Evolutionary conservation across 37 sponge, comb jelly and placozoan genomes (phyloP).

Genomic region (Agelas oroides): DNA sequence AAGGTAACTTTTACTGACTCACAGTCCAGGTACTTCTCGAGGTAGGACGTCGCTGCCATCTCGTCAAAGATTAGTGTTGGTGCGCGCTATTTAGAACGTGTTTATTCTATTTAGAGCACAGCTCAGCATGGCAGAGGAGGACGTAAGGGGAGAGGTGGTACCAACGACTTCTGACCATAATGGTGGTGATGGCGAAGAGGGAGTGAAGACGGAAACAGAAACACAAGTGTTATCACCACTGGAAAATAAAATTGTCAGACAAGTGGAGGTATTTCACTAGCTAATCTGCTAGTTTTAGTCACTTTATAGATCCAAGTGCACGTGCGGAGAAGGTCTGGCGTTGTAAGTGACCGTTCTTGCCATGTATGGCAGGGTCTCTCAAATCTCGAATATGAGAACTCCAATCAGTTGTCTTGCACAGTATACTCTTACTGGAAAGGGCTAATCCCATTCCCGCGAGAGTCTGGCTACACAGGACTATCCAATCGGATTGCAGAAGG

Average conservation of each 20-base stretch:
- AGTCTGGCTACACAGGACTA: too few species aligned
- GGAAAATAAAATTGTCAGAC: conserved; percentile 83
- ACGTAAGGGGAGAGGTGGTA: not conserved
- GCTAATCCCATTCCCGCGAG: too few species aligned
- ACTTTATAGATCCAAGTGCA: too few species aligned
- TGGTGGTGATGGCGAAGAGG: not conserved
- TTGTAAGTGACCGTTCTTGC: too few species aligned
- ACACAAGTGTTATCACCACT: conserved; percentile 15
- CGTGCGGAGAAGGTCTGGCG: too few species aligned
- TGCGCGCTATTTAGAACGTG: conserved; percentile 39
- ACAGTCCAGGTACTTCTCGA: conserved; percentile 73
- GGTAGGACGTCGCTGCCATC: conserved; percentile 36
- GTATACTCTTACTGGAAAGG: too few species aligned
- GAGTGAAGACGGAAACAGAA: not conserved
- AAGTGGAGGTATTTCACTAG: conserved; percentile 84
- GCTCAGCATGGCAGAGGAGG: not conserved
- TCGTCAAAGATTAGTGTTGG: not conserved
- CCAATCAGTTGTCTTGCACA: too few species aligned
- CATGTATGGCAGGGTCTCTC: too few species aligned
- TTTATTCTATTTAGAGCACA: too few species aligned
- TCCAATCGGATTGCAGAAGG: too few species aligned
- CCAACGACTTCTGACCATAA: not conserved
- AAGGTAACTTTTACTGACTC: not conserved
- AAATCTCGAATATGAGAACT: too few species aligned
- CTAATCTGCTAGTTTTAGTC: too few species aligned